Conservation (phyloP, 2,888 invertebrate species). For the Nemotelus pantherinus region DNA sequence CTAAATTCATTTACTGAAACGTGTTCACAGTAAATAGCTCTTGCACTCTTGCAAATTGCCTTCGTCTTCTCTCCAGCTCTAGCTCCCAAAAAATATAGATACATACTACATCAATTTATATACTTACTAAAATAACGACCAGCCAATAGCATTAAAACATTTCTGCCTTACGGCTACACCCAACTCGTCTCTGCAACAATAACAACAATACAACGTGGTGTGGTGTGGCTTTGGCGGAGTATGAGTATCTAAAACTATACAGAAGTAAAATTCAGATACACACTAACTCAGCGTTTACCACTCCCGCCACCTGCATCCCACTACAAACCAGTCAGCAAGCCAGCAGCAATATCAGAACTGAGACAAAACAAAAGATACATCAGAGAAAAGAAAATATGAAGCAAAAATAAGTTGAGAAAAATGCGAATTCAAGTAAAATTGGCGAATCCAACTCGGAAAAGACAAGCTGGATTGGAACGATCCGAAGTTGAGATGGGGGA, state of each 20-base stretch:
- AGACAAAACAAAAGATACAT: constrained; percentile 6
- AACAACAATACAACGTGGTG: too few species aligned
- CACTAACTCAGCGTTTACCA: background rate
- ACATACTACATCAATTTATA: too few species aligned
- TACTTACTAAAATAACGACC: background rate
- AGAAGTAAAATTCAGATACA: background rate
- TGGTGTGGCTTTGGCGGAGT: too few species aligned
- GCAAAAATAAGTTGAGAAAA: background rate
- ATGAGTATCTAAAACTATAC: background rate
- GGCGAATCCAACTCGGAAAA: too few species aligned
- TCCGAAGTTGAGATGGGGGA: background rate
- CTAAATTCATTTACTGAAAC: too few species aligned
- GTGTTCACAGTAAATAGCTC: too few species aligned
- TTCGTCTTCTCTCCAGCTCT: too few species aligned
- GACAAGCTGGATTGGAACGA: background rate
- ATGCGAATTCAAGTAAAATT: too few species aligned
- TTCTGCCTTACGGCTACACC: constrained; percentile 37
- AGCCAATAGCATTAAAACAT: constrained; percentile 38
- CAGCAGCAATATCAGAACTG: background rate
- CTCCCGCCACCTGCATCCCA: constrained; percentile 24
- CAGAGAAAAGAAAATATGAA: background rate
- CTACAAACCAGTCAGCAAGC: constrained; percentile 22
- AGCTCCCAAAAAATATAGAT: too few species aligned
- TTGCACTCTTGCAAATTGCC: too few species aligned
- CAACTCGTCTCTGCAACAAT: constrained; percentile 22